Evolutionary conservation across 2,797 vertebrate genomes (phyloP), one percentile per base, ranked within the genome.

Genomic region (Rhinogobio ventralis): DNA sequence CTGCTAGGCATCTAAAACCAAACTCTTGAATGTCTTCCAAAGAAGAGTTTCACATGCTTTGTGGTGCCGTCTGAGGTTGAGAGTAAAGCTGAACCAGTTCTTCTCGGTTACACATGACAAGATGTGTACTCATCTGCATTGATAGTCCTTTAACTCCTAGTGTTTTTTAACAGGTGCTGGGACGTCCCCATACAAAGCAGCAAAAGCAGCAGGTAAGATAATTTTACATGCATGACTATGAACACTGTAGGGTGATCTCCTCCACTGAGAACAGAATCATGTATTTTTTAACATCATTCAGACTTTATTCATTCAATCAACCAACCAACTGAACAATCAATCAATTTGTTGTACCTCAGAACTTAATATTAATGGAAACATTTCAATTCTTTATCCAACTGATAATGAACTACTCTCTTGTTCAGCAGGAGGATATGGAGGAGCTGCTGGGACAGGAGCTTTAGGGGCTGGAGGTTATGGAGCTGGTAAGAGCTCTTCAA

Each of bases 191-290:
- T 95, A 93, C 89, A 95, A 95, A 92, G 94, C 93, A 82, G 93
- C 93, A n/a, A 96, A 95, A 92, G 81, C 93, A 91, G 93, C 88
- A 90, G 95, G 95, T 95, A 88, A 93, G 93, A 66, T 66, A 4
- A 20, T 36, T 14, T 84, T 23, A 8, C 33, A 49, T 60, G n/a
- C n/a, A n/a, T 20, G 33, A 64, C 15, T 53, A 5, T 51, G 25
- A 60, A 42, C 42, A 64, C 42, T 75, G 1, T 42, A 60, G 23
- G 17, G 51, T 20, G 11, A 71, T 51, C 15, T 51, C 5, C 57
- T 25, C n/a, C 64, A 25, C 20, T 25, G 19, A 23, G 9, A 49
- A 1, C 33, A 64, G 81, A 49, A 49, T 15, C 10, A 5, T 79
- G 30, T 66, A 33, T 66, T 53, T 14, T 66, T 53, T 14, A 64